Evolutionary conservation across 1,140 invertebrate species (phyloP), one percentile per base, ranked within the genome.

Genomic region (Brachionus manjavacas): DNA sequence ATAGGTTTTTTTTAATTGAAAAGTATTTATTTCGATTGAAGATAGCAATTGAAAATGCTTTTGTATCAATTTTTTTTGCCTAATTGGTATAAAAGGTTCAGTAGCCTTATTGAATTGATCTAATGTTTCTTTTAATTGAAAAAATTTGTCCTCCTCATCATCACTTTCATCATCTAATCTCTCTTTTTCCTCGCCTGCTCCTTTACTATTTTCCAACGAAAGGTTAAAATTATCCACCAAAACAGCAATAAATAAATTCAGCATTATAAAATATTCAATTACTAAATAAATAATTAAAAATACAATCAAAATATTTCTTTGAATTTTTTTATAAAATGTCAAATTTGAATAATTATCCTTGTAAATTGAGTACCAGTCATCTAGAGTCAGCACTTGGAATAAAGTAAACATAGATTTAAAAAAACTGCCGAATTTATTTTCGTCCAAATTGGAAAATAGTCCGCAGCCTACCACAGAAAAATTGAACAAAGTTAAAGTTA

Each of bases 211-310:
- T 35, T 85, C 86, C 3, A 87, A 68, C 16, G 87, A 85, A 12
- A 88, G 52, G 43, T 88, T 87, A 79, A 88, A 88, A 84, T 87
- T 88, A 52, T 88, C 87, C 6, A 88, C 87, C 68, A 88, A 70
- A 12, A 88, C 87, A 31, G 87, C 87, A 3, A 88, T 87, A 55
- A 88, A 87, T 11, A 88, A 79, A 81, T 88, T 88, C 12, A 88
- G 83, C 84, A 88, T 88, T 14, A 88, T 87, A 83, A 88, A 88
- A 72, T 86, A 87, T 70, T 88, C 87, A 31, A 87, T 85, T 6
- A 88, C 80, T 49, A 87, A 86, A 85, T 88, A 88, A 1, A 66
- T 9, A 25, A 88, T 86, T 0, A 87, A 72, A 80, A 86, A 88
- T 23, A 87, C 9, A 79, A 88, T 86, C 55, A 87, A 83, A 4